Evolutionary conservation across 2,797 vertebrate species (phyloP), one percentile per base, ranked within the genome.

Genomic region (Pipistrellus pipistrellus): DNA sequence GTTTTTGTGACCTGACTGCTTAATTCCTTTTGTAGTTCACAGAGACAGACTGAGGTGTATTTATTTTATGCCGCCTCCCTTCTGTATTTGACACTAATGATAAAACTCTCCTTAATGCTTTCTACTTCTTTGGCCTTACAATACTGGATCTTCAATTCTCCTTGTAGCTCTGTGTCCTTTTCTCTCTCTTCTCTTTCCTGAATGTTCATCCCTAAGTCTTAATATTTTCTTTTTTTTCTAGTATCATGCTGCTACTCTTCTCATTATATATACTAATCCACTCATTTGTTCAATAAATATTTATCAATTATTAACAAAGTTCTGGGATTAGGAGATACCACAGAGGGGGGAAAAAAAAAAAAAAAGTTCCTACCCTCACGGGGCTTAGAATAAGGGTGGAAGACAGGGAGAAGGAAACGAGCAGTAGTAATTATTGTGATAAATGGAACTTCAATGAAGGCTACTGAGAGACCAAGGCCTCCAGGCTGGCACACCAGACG

Each of bases 151-250:
- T 80, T 73, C 23, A 23, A 5, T 35, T 18, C 48, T 68, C n/a
- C 48, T 48, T 83, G 27, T 51, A 27, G 12, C 10, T 80, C 53
- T 89, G 38, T 32, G 46, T 48, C 66, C 53, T 57, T 66, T 62
- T 68, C 64, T 89, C 21, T 51, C 23, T 27, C 59, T 88, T 46
- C 27, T 90, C n/a, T 73, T 95, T 81, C 71, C 30, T 72, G 23
- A 88, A 59, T 55, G 27, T 66, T 88, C 30, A 64, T 46, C 41
- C 73, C 48, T 71, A 51, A 13, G 20, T 38, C 17, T 71, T 59
- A 23, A 51, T 78, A 57, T 57, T 72, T 62, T 66, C 30, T 85
- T 71, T 30, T 41, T 62, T 62, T 77, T 86, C 71, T 68, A 55
- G 27, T 64, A 38, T 77, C 48, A 20, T 76, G 4, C 32, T 92